Evolutionary conservation across 2,113 vertebrate genomes (phyloP).

Genomic region (Ctenodactylus gundi): DNA sequence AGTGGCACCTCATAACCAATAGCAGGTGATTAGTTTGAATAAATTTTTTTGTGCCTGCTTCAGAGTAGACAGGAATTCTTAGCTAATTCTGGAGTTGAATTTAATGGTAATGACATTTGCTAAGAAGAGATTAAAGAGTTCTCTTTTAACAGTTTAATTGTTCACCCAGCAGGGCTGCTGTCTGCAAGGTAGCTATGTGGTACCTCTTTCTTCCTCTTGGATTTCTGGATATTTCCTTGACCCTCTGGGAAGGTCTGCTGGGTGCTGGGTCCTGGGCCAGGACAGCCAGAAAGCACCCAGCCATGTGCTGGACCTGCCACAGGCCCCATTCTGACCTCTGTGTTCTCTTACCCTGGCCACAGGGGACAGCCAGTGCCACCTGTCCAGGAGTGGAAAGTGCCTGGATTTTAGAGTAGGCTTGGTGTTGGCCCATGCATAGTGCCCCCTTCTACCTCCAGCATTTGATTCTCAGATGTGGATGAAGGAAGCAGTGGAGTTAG

Average conservation of each 20-base stretch:
- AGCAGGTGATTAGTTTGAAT: not conserved
- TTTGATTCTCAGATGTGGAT: not conserved
- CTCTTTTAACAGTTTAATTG: not conserved
- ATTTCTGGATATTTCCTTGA: not conserved
- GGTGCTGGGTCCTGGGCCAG: not conserved
- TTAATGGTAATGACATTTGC: not conserved
- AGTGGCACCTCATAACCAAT: not conserved
- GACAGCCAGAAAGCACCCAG: not conserved
- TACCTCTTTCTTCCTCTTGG: no score
- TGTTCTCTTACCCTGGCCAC: not conserved
- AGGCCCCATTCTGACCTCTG: not conserved
- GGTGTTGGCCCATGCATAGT: not conserved
- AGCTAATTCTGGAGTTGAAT: not conserved
- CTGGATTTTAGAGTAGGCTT: not conserved
- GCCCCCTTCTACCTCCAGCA: no score
- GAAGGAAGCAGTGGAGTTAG: not conserved
- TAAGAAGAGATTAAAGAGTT: not conserved
- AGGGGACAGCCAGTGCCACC: no score
- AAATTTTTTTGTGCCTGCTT: not conserved
- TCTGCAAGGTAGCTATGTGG: not conserved
- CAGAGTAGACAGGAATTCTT: not conserved
- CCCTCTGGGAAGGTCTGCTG: not conserved
- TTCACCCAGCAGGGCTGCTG: no score
- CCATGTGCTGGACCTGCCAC: not conserved
- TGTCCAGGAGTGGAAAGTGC: not conserved